Conservation (phyloP, 2,113 vertebrate species). For the Vicugna pacos region DNA sequence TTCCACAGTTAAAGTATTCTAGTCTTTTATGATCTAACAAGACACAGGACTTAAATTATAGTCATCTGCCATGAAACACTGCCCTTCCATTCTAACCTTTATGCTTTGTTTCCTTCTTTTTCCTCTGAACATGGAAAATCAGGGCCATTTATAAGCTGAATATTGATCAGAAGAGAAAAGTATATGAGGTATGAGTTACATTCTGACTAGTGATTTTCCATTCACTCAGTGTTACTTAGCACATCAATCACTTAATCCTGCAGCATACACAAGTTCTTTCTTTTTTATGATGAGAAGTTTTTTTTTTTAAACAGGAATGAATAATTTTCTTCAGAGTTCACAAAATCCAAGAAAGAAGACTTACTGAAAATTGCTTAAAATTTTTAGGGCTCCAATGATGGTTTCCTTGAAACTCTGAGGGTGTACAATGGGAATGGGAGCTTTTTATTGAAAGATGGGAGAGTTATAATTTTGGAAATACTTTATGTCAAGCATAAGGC, state of each 20-base stretch:
- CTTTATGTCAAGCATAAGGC: not conserved
- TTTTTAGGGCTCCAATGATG: not conserved
- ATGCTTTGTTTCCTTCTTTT: constrained; percentile 43
- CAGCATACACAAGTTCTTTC: not conserved
- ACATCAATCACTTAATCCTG: constrained; percentile 40
- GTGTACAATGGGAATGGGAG: not conserved
- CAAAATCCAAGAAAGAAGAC: constrained; percentile 36
- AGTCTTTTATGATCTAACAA: constrained; percentile 71
- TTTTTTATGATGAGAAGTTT: constrained; percentile 54
- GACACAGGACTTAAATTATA: constrained; percentile 41
- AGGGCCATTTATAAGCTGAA: constrained; percentile 58
- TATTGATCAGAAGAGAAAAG: constrained; percentile 73
- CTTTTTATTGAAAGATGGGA: not conserved
- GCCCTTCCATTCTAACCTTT: constrained; percentile 60
- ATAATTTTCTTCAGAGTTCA: constrained; percentile 34
- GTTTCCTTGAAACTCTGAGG: not conserved
- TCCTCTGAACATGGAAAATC: constrained; percentile 56
- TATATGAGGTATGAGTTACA: constrained; percentile 37
- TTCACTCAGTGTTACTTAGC: constrained; percentile 61
- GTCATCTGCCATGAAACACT: constrained; percentile 9
- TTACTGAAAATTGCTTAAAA: constrained; percentile 39
- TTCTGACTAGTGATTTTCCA: constrained; percentile 30
- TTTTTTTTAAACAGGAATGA: constrained; percentile 42
- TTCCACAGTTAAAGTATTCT: not conserved
- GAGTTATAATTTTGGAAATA: not conserved